Percentiles rank a stretch among this genome's conserved stretches.
These are phyloP conservation scores for Chrysina gloriosa DNA, from an alignment of 2,888 invertebrate species.

Conservation along the genomic window DNA sequence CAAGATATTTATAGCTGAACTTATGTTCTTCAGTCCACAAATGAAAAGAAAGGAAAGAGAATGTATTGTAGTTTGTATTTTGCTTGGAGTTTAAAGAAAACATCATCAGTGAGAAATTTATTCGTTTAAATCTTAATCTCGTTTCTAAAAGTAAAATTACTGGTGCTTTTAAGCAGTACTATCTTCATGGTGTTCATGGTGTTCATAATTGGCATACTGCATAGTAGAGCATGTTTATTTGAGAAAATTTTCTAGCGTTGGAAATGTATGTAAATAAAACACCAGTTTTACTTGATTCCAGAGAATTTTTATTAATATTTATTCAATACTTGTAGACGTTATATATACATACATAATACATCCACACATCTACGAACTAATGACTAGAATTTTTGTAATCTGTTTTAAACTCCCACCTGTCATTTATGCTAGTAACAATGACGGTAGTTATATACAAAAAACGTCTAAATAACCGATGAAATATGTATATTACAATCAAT, in stretches of 20 bases:
- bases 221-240: not conserved
- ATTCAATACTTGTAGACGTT: constrained; percentile 17
- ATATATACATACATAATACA: constrained; percentile 34
- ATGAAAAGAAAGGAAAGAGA: too few relatives aligned
- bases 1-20: too few relatives aligned
- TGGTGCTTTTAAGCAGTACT: too few relatives aligned
- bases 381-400: constrained; percentile 34
- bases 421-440: constrained; percentile 21
- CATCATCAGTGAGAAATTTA: too few relatives aligned
- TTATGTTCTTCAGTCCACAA: too few relatives aligned
- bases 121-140: too few relatives aligned
- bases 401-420: constrained; percentile 2
- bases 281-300: not conserved
- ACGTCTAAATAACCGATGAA: not conserved
- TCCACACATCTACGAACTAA: constrained; percentile 30
- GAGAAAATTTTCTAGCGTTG: not conserved
- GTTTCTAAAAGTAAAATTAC: too few relatives aligned
- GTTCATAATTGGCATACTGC: not conserved
- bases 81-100: too few relatives aligned
- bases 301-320: constrained; percentile 22
- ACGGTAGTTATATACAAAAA: constrained; percentile 11
- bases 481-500: constrained; percentile 15
- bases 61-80: too few relatives aligned
- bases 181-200: too few relatives aligned
- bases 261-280: constrained; percentile 14